Evolutionary conservation across 2,113 vertebrate genomes (phyloP).

Genomic region (Neopipo cinnamomea): DNA sequence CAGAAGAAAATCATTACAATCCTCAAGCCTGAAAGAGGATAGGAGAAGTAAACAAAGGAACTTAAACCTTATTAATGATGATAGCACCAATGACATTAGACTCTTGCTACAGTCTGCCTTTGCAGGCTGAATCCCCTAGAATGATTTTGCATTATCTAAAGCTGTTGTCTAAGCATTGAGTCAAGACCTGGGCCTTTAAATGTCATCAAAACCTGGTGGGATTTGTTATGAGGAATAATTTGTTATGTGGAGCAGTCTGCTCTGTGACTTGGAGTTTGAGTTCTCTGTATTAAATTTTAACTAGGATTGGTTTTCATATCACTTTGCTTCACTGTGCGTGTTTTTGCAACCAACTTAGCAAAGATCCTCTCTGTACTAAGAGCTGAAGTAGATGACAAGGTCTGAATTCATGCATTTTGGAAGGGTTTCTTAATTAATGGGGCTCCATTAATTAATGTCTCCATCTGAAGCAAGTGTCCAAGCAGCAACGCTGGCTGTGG

Average conservation of each 20-base stretch:
- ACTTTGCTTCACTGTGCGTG: neutral
- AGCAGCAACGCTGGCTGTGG: neutral
- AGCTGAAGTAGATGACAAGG: neutral
- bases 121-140: neutral
- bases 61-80: neutral
- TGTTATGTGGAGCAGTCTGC: neutral
- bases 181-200: neutral
- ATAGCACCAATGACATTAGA: neutral
- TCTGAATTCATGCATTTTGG: neutral
- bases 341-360: neutral
- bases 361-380: neutral
- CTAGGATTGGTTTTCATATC: neutral
- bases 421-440: neutral
- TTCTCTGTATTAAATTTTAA: neutral
- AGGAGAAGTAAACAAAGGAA: neutral
- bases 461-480: neutral
- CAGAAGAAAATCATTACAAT: neutral
- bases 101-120: rapidly evolving
- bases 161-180: neutral
- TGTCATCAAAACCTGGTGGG: neutral
- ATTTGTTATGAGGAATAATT: neutral
- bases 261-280: neutral
- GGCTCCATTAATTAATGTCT: neutral
- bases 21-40: neutral
- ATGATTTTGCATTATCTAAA: neutral